These are phyloP conservation scores for Mus minutoides DNA, from an alignment of 2,797 vertebrate species.

Conservation along the genomic window DNA sequence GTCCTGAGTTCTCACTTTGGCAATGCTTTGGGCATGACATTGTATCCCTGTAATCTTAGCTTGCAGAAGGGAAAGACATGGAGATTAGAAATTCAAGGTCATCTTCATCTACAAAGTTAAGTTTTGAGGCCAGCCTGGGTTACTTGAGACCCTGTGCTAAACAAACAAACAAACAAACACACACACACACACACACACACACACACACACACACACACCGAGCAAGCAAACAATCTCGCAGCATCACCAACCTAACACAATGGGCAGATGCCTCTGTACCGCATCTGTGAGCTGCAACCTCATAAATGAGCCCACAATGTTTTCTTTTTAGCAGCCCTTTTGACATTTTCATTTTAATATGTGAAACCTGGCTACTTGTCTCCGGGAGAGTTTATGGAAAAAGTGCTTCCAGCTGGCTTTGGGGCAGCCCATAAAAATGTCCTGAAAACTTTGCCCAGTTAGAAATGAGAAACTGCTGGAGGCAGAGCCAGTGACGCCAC, in stretches of 20 bases:
- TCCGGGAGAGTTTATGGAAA: conserved; percentile 76
- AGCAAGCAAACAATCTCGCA: not conserved
- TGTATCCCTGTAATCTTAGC: not conserved
- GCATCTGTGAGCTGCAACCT: conserved; percentile 10
- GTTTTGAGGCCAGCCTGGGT: not conserved
- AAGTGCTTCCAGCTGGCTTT: conserved; percentile 76
- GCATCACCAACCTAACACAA: not conserved
- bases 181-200: not conserved
- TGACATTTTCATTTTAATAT: conserved; percentile 76
- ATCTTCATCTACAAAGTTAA: not conserved
- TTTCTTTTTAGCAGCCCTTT: conserved; percentile 30
- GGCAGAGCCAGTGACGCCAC: conserved; percentile 28
- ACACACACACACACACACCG: not conserved
- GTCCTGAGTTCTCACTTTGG: too few relatives aligned
- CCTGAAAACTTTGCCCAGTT: conserved; percentile 57
- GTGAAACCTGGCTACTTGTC: conserved; percentile 78
- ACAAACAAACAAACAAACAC: not conserved
- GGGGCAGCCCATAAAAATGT: conserved; percentile 74
- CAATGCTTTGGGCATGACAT: not conserved
- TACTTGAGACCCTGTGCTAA: not conserved
- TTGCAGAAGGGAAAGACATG: not conserved
- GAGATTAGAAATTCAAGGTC: not conserved
- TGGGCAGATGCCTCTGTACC: not conserved
- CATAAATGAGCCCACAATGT: not conserved
- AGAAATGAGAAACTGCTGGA: conserved; percentile 56